A percentile compares a stretch with the other conserved stretches of the same genome.
Conservation (phyloP, 2,888 invertebrate species). For the Drosophila heteroneura region DNA sequence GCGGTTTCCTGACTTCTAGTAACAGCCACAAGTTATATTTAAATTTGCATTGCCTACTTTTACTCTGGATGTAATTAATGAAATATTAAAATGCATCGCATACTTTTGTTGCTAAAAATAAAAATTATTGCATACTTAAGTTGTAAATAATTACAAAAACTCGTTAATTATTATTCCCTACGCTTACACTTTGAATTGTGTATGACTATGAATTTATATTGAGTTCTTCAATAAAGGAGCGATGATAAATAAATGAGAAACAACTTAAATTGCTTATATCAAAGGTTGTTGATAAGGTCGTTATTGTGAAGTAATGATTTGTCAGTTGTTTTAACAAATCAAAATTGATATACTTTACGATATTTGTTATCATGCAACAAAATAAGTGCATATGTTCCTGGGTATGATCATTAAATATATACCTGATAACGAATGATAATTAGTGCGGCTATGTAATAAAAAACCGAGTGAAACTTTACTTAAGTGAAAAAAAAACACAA, state of each 20-base stretch:
- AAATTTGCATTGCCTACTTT: neutral
- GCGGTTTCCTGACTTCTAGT: neutral
- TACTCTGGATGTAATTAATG: neutral
- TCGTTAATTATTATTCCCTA: neutral
- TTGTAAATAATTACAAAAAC: neutral
- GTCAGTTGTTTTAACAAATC: constrained; percentile 6
- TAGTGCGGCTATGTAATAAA: constrained; percentile 21
- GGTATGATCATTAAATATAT: constrained; percentile 5
- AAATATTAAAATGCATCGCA: neutral
- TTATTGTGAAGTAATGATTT: constrained; percentile 1
- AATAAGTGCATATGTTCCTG: constrained; percentile 8
- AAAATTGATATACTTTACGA: constrained; percentile 11
- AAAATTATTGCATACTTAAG: neutral
- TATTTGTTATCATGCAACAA: constrained; percentile 7
- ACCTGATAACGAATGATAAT: constrained; percentile 45
- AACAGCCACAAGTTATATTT: too few relatives aligned
- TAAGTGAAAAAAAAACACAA: constrained; percentile 9
- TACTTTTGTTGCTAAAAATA: neutral
- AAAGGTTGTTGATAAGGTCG: constrained; percentile 13
- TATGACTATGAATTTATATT: neutral
- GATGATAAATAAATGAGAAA: neutral
- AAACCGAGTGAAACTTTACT: constrained; percentile 2
- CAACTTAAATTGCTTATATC: neutral
- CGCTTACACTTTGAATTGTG: neutral
- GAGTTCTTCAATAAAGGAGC: neutral